Evolutionary conservation across 2,113 vertebrate genomes (phyloP), one percentile per base, ranked within the genome.

Genomic region (Menura novaehollandiae): DNA sequence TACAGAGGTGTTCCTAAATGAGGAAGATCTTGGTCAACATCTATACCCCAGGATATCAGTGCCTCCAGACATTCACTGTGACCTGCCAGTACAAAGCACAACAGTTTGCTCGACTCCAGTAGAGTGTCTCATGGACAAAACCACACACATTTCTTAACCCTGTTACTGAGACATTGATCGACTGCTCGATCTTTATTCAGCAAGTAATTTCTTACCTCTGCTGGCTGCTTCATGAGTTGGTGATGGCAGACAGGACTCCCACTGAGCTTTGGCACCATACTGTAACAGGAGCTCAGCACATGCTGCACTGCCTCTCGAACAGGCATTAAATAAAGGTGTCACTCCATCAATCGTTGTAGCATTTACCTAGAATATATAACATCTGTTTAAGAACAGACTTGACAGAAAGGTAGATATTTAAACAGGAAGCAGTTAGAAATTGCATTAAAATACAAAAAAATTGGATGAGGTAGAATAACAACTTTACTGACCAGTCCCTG

Each of bases 1-100:
- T 99, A 99, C 28, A 99, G 98, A 56, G 99, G 98, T 2, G 99
- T 99, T 94, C 99, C 99, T 97, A 99, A 95, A 81, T 99, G 98
- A 97, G 99, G 99, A 96, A 99, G 98, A 80, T 99, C 98, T 96
- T 98, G 98, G 96, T 99, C 99, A 93, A 99, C 98, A 60, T 99
- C 99, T 89, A 98, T 98, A 69, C 99, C 99, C 98, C 99, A 99
- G 71, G 98, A 98, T 82, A 99, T 98, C 93, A 99, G 97, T 23
- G 98, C 98, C 92, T 99, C 99, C 59, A 99, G 98, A 83, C 99
- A 99, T 49, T 99, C 98, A 23, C 98, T 98, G 97, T 99, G 98
- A 96, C 99, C 99, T 99, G 98, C 39, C 82, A 91, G 63, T 23
- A 97, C 41, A 91, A 68, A 95, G 43, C 91, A 85, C 1, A 11